Evolutionary conservation across 2,888 invertebrate species (phyloP), one percentile per base, ranked within the genome.

Genomic region (Diabrotica balteata): DNA sequence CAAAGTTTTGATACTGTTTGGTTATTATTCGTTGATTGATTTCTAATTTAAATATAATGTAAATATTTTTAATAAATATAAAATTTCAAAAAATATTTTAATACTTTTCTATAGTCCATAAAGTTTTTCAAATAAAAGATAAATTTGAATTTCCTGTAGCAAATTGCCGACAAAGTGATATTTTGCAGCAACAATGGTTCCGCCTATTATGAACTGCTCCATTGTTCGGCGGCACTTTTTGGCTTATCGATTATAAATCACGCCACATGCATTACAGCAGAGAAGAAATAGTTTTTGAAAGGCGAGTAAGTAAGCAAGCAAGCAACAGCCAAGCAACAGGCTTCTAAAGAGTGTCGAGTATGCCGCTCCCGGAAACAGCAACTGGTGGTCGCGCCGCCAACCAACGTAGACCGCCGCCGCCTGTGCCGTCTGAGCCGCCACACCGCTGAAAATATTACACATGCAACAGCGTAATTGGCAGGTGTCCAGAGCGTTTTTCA

Each of bases 381-480:
- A 77, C 77, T 76, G 72, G 77, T 77, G 76, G 77, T 72, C 68
- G 72, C 66, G 67, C 58, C 71, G 70, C 57, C 66, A 64, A 63
- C 72, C 58, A 67, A 59, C 55, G 60, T 17, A 57, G 45, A 55
- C 53, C 59, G 60, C 57, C 59, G 51, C 45, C 51, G 67, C 67
- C 65, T 47, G 54, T 49, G 52, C 45, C 43, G 67, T 63, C 67
- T 55, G 55, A 43, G 52, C 58, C 58, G 53, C 69, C 64, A 32
- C 32, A 69, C 74, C 73, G 72, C 75, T 73, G 78, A 81, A 82
- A 81, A 80, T 81, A 81, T 82, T 80, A 81, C 81, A 80, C 82
- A 82, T 82, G 82, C 82, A 83, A 81, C 81, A 82, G 79, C 68
- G 77, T 83, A 83, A 83, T 83, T 83, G 83, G 83, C 83, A 82